Conservation (phyloP, 2,113 vertebrate species). For the Plecturocebus donacophilus region DNA sequence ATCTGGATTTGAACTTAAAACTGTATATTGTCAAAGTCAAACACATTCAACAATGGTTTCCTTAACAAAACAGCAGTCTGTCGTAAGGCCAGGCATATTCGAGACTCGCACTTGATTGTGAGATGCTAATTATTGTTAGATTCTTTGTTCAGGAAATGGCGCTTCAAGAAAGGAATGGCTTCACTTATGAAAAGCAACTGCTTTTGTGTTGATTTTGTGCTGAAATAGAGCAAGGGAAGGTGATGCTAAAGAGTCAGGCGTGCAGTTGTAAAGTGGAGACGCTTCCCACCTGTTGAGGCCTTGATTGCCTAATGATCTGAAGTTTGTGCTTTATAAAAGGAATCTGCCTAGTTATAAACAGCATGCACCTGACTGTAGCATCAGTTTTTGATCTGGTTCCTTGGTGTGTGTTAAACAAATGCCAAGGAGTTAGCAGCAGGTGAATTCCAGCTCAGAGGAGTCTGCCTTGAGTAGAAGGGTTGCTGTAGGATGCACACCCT, state of each 20-base stretch:
- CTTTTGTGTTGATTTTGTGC: slow-evolving; percentile 34
- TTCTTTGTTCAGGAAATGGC: slow-evolving; percentile 40
- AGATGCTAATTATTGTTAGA: background rate
- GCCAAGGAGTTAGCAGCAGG: background rate
- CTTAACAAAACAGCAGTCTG: background rate
- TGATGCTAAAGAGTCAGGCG: background rate
- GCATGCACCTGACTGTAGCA: background rate
- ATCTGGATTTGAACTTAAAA: slow-evolving; percentile 27
- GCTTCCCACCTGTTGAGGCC: background rate
- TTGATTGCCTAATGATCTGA: slow-evolving; percentile 6
- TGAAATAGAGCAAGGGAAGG: background rate
- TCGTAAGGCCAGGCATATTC: background rate
- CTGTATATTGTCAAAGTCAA: background rate
- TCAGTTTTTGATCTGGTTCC: slow-evolving; percentile 10
- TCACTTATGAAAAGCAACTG: slow-evolving; percentile 12
- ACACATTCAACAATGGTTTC: background rate
- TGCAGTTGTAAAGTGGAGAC: background rate
- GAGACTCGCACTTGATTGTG: background rate
- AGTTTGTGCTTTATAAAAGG: slow-evolving; percentile 37
- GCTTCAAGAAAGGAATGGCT: slow-evolving; percentile 12
- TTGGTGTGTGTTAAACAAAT: slow-evolving; percentile 28
- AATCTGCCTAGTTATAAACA: background rate
- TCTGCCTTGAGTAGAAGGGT: background rate
- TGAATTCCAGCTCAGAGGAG: background rate
- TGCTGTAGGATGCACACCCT: background rate